phyloP scores from a whole-genome alignment of 2,888 invertebrate genomes.

The Capitulum mitella region DNA sequence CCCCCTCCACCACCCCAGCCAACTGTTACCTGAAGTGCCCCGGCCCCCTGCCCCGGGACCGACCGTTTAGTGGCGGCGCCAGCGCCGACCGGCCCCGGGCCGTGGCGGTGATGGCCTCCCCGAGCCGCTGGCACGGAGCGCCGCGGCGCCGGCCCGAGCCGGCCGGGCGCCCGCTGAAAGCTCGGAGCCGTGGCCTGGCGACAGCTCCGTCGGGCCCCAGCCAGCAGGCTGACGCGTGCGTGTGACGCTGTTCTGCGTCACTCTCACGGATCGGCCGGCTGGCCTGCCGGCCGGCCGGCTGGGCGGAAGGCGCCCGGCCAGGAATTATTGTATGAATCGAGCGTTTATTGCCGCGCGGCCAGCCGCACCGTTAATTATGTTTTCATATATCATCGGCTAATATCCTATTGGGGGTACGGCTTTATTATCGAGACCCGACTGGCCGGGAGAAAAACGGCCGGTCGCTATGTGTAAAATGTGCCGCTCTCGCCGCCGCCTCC shows the following conservation, averaged over 20 bases:
- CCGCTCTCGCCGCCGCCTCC: neutral
- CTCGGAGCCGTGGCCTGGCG: too few species aligned
- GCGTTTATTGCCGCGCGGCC: neutral
- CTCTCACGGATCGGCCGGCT: neutral
- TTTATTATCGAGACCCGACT: neutral
- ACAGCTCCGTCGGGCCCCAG: too few species aligned
- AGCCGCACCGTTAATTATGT: conserved; percentile 12
- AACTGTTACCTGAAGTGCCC: neutral
- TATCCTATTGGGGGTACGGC: conserved; percentile 3
- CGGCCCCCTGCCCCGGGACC: neutral
- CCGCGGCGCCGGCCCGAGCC: neutral
- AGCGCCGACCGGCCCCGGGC: neutral
- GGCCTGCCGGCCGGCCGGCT: neutral
- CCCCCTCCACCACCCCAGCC: neutral
- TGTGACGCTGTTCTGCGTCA: too few species aligned
- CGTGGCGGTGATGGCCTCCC: neutral
- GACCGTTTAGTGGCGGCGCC: neutral
- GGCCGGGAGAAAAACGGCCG: neutral
- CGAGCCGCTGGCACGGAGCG: neutral
- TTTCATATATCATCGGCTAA: conserved; percentile 24
- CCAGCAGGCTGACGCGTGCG: too few species aligned
- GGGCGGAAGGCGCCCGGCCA: neutral
- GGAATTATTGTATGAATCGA: conserved; percentile 18
- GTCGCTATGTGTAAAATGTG: conserved; percentile 13
- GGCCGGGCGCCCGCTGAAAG: too few species aligned